Evolutionary conservation across 2,888 invertebrate species (phyloP), one percentile per base, ranked within the genome.

Genomic region (Tipula vernalis): DNA sequence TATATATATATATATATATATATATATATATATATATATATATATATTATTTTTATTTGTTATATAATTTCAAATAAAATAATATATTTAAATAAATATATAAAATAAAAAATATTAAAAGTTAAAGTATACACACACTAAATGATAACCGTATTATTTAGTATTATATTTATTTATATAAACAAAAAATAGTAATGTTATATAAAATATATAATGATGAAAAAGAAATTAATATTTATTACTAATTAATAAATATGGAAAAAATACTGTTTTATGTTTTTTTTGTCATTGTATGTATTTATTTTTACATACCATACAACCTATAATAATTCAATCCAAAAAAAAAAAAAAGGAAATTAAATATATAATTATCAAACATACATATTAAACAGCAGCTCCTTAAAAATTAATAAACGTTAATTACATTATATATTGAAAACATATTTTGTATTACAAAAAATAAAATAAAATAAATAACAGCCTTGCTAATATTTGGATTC

Each of bases 71-170:
- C 39, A 83, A 86, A 83, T 42, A 85, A 83, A 86, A 39, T 39
- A 71, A 71, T 41, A 71, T 39, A 71, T 71, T 44, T 71, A 44
- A 86, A 86, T 47, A 28, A 86, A 83, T 85, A 86, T 39, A 87
- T 83, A 44, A 87, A 86, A 36, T 6, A 28, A 42, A 85, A 83
- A 86, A 83, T 83, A 86, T 83, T 44, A 83, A 87, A 87, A 83
- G 36, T 41, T 71, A 83, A 13, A 28, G 86, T 85, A 44, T 86
- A 28, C 42, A 86, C 36, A 86, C 28, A 28, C 5, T 6, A 86
- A 42, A 85, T 18, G 13, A 42, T 18, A 85, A 85, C 39, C 15
- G 42, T 12, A 85, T 42, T 42, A 85, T 39, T 41, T 85, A 85
- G 85, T 85, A 42, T 41, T 42, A 85, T 85, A 85, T 41, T 85